Conservation (phyloP, 2,113 vertebrate species). For the zebrafish (Danio rerio) region DNA sequence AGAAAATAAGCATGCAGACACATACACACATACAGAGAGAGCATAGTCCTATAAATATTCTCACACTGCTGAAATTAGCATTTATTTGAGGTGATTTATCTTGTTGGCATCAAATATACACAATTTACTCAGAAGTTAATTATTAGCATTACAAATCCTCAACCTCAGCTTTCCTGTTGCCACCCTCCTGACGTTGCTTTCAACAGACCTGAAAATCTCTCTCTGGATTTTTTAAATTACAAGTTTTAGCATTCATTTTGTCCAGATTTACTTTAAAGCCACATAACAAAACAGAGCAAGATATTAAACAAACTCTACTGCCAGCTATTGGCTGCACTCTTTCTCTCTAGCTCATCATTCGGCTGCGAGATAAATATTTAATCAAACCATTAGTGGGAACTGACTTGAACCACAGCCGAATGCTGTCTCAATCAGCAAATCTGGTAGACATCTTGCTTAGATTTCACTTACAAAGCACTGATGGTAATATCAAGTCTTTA, state of each 20-base stretch:
- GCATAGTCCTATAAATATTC: not conserved
- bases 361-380: constrained; percentile 8
- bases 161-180: constrained; percentile 1
- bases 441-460: not conserved
- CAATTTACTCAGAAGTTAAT: not conserved
- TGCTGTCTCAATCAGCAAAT: not conserved
- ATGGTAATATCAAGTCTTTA: not conserved
- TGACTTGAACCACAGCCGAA: not conserved
- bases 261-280: not conserved
- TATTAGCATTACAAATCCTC: not conserved
- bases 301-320: not conserved
- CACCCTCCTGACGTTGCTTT: not conserved
- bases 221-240: not conserved
- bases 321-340: not conserved
- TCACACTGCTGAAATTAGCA: not conserved
- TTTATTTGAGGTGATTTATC: constrained; percentile 1
- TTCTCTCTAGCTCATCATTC: constrained; percentile 8
- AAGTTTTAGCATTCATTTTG: not conserved
- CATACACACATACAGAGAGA: not conserved
- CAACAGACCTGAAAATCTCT: not conserved
- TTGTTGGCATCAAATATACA: not conserved
- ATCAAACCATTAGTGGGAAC: not conserved
- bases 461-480: not conserved
- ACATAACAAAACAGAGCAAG: not conserved
- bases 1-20: not conserved